Conservation (phyloP, 2,113 vertebrate genomes). For the Lophochroa leadbeateri region DNA sequence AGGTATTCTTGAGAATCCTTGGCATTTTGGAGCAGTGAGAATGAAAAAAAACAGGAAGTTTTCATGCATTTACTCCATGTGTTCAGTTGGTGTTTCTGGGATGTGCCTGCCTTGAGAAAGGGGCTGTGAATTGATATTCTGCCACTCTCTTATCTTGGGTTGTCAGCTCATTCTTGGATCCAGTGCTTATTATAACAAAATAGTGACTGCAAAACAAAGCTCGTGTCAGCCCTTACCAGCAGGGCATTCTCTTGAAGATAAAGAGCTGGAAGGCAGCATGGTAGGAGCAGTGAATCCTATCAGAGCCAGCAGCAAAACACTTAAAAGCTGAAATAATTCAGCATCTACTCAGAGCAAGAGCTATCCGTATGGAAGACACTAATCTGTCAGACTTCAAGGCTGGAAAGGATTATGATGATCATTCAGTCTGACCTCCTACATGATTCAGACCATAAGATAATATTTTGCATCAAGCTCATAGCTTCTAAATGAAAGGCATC, state of each 20-base stretch:
- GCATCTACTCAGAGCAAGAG: background rate
- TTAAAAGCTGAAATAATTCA: constrained; percentile 43
- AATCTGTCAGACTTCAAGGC: background rate
- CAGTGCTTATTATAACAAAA: background rate
- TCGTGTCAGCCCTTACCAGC: background rate
- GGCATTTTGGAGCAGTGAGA: background rate
- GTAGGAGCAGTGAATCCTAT: background rate
- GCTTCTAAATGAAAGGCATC: background rate
- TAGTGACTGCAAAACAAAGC: background rate
- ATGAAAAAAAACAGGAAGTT: background rate
- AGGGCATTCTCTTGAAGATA: constrained; percentile 4
- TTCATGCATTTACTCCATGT: background rate
- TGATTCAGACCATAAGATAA: background rate
- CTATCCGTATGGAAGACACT: background rate
- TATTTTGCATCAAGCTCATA: background rate
- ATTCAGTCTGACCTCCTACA: background rate
- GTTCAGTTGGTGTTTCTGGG: background rate
- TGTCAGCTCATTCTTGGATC: background rate
- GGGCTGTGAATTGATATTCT: background rate
- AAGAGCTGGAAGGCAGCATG: background rate
- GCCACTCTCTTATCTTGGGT: background rate
- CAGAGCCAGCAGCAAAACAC: constrained; percentile 4
- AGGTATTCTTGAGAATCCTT: background rate
- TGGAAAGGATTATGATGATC: background rate
- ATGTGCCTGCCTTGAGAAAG: background rate